Evolutionary conservation across 2,797 vertebrate species (phyloP), one percentile per base, ranked within the genome.

Genomic region (Phrynocephalus guinanensis): DNA sequence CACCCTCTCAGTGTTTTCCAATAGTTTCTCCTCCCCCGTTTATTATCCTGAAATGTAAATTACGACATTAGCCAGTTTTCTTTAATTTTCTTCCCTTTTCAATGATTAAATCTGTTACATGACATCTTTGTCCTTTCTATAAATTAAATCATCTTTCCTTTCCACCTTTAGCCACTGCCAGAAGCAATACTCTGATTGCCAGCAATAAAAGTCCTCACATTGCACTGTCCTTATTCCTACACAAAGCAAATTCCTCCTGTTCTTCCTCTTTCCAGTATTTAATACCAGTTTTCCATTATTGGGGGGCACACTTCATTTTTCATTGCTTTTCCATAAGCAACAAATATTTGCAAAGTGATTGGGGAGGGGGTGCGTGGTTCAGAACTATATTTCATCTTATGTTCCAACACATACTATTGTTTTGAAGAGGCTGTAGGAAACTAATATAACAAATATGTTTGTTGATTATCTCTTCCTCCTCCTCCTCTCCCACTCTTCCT

Each of bases 101-200:
- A 94, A 95, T 97, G 96, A 97, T 97, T 97, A 96, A 97, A 97
- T 97, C 96, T 97, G 96, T 96, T 96, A 96, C 96, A 97, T 96
- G 96, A 96, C 96, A 96, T 97, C 94, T 95, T 97, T 97, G 96
- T 97, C 96, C 96, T 97, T 96, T 97, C 96, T 96, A 96, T 97
- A 97, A 97, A 97, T 97, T 96, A 97, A 97, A 97, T 97, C 95
- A 97, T 97, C 96, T 95, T 95, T 96, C 94, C 95, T 96, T 96
- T 96, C 95, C 95, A 96, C 97, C 95, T 97, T 95, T 95, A 95
- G 94, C 95, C 95, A 94, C 90, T 95, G 95, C 96, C 88, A 90
- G 95, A 94, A 93, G 92, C 95, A 93, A 95, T 95, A 93, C 94
- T 94, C 95, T 80, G 92, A 94, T 96, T 93, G 94, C 95, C 84